phyloP scores from a whole-genome alignment of 2,888 invertebrate species.

The Spisula subtruncata region DNA sequence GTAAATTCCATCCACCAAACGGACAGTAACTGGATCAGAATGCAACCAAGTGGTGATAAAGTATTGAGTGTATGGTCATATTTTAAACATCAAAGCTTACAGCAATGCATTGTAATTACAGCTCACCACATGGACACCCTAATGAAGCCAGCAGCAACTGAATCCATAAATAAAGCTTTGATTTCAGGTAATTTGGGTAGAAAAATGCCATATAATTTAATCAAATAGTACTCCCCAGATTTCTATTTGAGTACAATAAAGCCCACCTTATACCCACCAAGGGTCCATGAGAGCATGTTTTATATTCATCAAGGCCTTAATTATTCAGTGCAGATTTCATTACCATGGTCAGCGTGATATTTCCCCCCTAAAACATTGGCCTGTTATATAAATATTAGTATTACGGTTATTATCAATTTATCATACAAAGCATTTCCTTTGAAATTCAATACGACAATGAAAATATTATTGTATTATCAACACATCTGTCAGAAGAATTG shows the following conservation, averaged over 20 bases:
- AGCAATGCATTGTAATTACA: no score
- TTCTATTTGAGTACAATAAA: constrained; percentile 8
- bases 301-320: not conserved
- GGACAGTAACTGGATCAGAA: no score
- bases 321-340: constrained; percentile 7
- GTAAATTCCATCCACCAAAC: no score
- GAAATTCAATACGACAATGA: not conserved
- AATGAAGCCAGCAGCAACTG: not conserved
- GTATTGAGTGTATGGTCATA: no score
- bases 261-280: not conserved
- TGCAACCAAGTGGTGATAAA: no score
- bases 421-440: not conserved
- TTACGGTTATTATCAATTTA: not conserved
- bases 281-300: not conserved
- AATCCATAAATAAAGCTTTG: no score
- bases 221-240: not conserved
- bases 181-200: not conserved
- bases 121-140: not conserved
- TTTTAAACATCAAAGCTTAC: no score
- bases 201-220: not conserved
- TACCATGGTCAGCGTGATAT: constrained; percentile 13
- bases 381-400: not conserved
- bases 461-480: not conserved
- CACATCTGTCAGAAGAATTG: not conserved
- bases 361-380: not conserved